phyloP scores from a whole-genome alignment of 1,140 invertebrate genomes.

The Eueides isabella region DNA sequence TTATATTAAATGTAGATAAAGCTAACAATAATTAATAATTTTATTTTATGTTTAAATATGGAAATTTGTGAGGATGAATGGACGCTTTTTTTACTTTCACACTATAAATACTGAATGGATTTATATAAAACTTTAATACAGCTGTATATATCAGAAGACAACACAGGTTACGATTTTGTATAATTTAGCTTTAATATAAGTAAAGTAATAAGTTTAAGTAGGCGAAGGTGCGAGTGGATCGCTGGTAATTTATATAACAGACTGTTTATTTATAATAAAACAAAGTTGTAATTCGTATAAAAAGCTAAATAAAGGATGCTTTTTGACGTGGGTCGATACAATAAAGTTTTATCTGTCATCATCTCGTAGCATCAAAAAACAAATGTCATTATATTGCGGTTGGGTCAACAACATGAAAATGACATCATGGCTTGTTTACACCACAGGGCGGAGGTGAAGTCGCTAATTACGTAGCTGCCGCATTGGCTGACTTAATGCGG shows the following conservation, averaged over 20 bases:
- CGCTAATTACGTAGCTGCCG: slow-evolving; percentile 56
- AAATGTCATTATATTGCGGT: slow-evolving; percentile 36
- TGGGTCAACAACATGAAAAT: slow-evolving; percentile 77
- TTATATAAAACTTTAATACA: too few relatives aligned
- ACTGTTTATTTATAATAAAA: background rate
- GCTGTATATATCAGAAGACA: too few relatives aligned
- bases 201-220: background rate
- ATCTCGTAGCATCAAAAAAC: slow-evolving; percentile 32
- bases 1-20: too few relatives aligned
- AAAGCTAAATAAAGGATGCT: background rate
- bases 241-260: too few relatives aligned
- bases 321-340: background rate
- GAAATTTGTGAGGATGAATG: too few relatives aligned
- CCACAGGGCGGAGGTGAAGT: slow-evolving; percentile 65
- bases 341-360: slow-evolving; percentile 21
- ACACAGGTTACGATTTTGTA: too few relatives aligned
- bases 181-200: too few relatives aligned
- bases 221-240: too few relatives aligned
- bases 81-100: too few relatives aligned
- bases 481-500: slow-evolving; percentile 56
- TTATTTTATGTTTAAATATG: too few relatives aligned
- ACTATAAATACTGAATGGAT: too few relatives aligned
- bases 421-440: slow-evolving; percentile 75
- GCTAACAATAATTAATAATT: too few relatives aligned
- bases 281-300: background rate